Conservation (phyloP, 2,888 invertebrate genomes). For the Rhorus exstirpatorius region DNA sequence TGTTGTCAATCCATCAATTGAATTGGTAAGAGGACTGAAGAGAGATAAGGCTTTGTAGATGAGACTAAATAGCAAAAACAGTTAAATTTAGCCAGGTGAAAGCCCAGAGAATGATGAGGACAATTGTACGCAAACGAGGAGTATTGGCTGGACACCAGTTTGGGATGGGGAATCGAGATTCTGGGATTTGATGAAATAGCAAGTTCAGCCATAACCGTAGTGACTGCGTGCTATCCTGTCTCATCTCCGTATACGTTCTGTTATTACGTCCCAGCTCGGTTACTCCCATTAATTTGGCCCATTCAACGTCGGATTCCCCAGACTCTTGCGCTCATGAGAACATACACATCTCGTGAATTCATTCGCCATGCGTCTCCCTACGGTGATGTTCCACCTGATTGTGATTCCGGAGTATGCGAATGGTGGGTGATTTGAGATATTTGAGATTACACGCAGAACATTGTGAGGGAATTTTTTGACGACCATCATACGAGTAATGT, state of each 20-base stretch:
- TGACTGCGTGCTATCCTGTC: constrained; percentile 40
- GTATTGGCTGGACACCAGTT: constrained; percentile 21
- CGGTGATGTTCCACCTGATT: neutral
- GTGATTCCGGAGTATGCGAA: too few relatives aligned
- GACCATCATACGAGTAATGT: too few relatives aligned
- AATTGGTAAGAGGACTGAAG: constrained; percentile 13
- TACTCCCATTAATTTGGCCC: constrained; percentile 79
- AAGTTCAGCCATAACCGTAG: constrained; percentile 43
- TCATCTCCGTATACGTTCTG: constrained; percentile 55
- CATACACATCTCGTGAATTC: neutral
- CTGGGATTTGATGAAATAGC: constrained; percentile 55
- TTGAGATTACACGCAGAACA: too few relatives aligned
- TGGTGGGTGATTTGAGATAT: too few relatives aligned
- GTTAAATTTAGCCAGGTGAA: constrained; percentile 9
- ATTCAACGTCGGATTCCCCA: constrained; percentile 77
- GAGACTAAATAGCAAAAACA: constrained; percentile 1
- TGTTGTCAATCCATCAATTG: too few relatives aligned
- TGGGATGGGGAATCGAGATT: constrained; percentile 23
- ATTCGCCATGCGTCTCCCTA: neutral
- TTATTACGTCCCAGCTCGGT: constrained; percentile 70
- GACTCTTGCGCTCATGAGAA: constrained; percentile 45
- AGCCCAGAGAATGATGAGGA: constrained; percentile 2
- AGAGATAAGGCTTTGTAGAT: too few relatives aligned
- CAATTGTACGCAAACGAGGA: constrained; percentile 28
- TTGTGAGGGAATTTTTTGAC: too few relatives aligned